Evolutionary conservation across 2,888 invertebrate species (phyloP).

Genomic region (Pseudococcus viburni): DNA sequence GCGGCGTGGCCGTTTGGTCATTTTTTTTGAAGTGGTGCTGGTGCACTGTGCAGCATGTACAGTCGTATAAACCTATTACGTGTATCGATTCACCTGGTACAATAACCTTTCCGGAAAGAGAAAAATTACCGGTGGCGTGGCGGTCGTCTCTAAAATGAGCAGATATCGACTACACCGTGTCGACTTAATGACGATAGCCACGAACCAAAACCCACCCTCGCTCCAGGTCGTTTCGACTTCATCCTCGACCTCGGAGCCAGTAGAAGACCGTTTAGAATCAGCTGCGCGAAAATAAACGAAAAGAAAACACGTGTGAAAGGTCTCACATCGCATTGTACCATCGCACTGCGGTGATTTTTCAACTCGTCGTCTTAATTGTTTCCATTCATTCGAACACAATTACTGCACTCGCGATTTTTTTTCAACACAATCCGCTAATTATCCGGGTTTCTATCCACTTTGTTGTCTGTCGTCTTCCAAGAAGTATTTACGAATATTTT

Average conservation of each 20-base stretch:
- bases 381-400: conserved; percentile 13
- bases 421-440: not conserved
- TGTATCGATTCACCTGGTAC: not conserved
- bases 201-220: not conserved
- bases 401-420: not conserved
- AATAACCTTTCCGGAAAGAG: not conserved
- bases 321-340: not conserved
- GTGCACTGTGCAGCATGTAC: not conserved
- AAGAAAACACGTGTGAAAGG: conserved; percentile 8
- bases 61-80: not conserved
- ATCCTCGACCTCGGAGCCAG: too few species aligned
- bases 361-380: not conserved
- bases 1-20: not conserved
- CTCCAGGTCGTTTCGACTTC: not conserved
- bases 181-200: not conserved
- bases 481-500: too few species aligned
- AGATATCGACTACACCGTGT: not conserved
- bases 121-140: not conserved
- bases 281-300: not conserved
- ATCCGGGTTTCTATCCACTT: not conserved
- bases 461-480: not conserved
- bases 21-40: not conserved
- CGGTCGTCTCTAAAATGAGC: not conserved
- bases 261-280: not conserved
- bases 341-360: not conserved